These are phyloP conservation scores for Drosophila emarginata DNA, from an alignment of 2,888 invertebrate genomes.

Conservation along the genomic window DNA sequence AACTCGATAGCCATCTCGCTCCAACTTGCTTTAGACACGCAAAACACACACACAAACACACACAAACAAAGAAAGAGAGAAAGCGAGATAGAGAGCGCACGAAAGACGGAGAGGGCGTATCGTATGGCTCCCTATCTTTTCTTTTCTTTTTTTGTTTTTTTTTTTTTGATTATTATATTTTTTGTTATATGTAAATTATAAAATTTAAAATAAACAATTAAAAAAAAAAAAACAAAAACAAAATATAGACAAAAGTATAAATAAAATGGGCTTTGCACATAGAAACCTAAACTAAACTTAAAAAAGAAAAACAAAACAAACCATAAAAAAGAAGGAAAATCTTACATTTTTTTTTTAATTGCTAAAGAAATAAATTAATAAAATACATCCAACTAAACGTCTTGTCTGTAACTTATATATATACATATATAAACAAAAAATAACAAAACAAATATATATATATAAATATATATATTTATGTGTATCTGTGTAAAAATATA, in stretches of 20 bases:
- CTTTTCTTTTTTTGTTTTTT: slow-evolving; percentile 41
- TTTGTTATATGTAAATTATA: slow-evolving; percentile 68
- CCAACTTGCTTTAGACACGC: slow-evolving; percentile 19
- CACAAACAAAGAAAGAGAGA: slow-evolving; percentile 10
- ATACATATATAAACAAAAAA: no score
- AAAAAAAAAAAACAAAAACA: slow-evolving; percentile 23
- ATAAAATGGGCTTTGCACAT: slow-evolving; percentile 41
- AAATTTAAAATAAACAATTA: slow-evolving; percentile 34
- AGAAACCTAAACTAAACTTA: slow-evolving; percentile 41
- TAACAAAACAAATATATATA: slow-evolving; percentile 32
- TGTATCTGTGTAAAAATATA: slow-evolving; percentile 53
- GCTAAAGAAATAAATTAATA: slow-evolving; percentile 10
- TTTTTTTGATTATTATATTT: slow-evolving; percentile 67
- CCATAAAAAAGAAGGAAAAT: slow-evolving; percentile 22
- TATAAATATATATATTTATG: slow-evolving; percentile 50
- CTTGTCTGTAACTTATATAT: slow-evolving; percentile 49
- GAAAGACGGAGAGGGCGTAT: slow-evolving; percentile 21
- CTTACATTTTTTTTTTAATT: background rate
- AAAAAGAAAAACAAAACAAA: slow-evolving; percentile 31
- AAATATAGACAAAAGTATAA: slow-evolving; percentile 39
- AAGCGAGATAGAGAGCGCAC: slow-evolving; percentile 13
- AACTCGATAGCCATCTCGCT: slow-evolving; percentile 58
- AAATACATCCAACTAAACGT: slow-evolving; percentile 38
- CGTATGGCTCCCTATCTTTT: slow-evolving; percentile 5
- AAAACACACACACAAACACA: slow-evolving; percentile 2